These are phyloP conservation scores for Trypoxylon attenuatum DNA, from an alignment of 2,888 invertebrate genomes.

Conservation along the genomic window DNA sequence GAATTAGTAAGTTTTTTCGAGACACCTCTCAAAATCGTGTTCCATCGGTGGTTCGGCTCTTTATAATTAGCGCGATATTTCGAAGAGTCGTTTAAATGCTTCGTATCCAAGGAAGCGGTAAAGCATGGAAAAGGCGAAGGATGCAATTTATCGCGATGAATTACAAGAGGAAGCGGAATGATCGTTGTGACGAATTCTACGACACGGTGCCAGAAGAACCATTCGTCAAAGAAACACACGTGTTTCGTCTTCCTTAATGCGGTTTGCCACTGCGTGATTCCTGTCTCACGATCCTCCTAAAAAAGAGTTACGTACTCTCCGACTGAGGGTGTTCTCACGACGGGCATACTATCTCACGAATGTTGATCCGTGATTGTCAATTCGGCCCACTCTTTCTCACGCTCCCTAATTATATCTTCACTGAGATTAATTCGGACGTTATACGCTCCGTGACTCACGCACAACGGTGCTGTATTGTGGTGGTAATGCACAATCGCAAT, in stretches of 20 bases:
- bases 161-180: conserved; percentile 21
- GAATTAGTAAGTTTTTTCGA: too few species aligned
- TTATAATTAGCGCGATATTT: too few species aligned
- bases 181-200: conserved; percentile 29
- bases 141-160: not conserved
- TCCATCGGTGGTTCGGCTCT: too few species aligned
- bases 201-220: conserved; percentile 3
- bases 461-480: too few species aligned
- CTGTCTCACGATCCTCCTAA: conserved; percentile 37
- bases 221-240: conserved; percentile 37
- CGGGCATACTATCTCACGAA: conserved; percentile 20
- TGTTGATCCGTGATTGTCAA: conserved; percentile 13
- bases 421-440: conserved; percentile 17
- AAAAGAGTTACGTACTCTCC: conserved; percentile 16
- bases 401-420: conserved; percentile 23
- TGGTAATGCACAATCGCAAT: too few species aligned
- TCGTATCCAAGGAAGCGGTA: too few species aligned
- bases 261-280: conserved; percentile 38
- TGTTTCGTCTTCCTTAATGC: conserved; percentile 29
- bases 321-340: conserved; percentile 21
- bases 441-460: conserved; percentile 10
- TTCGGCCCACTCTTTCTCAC: conserved; percentile 16
- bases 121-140: too few species aligned
- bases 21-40: too few species aligned
- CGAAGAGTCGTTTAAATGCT: too few species aligned